Percentiles rank a stretch among this genome's conserved stretches.
These are phyloP conservation scores for Drosophila ustulata DNA, from an alignment of 2,888 invertebrate species.

Conservation along the genomic window DNA sequence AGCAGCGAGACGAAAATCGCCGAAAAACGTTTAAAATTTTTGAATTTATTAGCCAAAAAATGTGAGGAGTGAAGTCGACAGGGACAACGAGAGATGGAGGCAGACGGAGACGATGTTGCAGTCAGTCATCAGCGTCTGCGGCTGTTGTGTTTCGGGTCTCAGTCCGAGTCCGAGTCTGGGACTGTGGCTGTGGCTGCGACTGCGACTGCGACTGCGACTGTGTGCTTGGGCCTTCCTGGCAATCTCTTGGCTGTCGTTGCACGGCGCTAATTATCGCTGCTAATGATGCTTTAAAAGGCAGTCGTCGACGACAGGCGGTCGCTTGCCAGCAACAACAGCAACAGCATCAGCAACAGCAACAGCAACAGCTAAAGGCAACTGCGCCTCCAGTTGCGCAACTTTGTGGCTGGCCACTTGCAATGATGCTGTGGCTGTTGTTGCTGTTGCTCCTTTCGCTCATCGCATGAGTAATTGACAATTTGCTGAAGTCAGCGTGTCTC, in stretches of 20 bases:
- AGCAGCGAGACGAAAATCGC: constrained; percentile 52
- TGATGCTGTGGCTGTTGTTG: constrained; percentile 22
- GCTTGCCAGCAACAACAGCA: constrained; percentile 46
- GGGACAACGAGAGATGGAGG: neutral
- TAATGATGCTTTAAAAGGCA: constrained; percentile 82
- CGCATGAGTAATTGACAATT: constrained; percentile 82
- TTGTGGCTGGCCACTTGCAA: constrained; percentile 44
- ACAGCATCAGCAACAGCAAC: constrained; percentile 27
- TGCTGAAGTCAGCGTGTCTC: constrained; percentile 78
- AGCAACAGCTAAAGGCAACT: constrained; percentile 20
- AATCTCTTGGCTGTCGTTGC: constrained; percentile 76
- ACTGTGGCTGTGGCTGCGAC: neutral
- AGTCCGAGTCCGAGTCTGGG: constrained; percentile 25
- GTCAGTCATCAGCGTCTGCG: constrained; percentile 39
- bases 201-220: neutral
- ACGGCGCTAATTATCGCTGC: constrained; percentile 81
- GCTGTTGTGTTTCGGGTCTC: constrained; percentile 30
- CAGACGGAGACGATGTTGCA: constrained; percentile 22
- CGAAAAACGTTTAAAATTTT: constrained; percentile 76
- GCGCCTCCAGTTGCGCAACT: constrained; percentile 58
- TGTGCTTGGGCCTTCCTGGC: constrained; percentile 46
- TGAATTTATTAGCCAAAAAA: constrained; percentile 78
- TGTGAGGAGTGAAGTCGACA: constrained; percentile 18
- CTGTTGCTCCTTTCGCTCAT: constrained; percentile 74
- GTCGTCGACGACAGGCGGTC: constrained; percentile 78